Evolutionary conservation across 1,140 invertebrate genomes (phyloP).

Genomic region (Leptopilina boulardi): DNA sequence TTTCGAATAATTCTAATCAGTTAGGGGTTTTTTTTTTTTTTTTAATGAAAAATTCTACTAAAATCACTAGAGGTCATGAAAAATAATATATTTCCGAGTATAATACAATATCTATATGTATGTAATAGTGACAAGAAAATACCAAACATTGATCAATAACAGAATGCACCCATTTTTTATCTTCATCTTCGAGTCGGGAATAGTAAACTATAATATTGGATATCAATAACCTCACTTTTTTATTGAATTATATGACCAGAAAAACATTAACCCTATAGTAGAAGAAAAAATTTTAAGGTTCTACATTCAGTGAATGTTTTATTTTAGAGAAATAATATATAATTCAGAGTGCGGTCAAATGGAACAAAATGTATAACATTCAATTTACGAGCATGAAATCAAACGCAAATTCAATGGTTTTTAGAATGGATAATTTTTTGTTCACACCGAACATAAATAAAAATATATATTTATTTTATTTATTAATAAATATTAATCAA

Average conservation of each 20-base stretch:
- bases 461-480: too few relatives aligned
- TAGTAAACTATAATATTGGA: not conserved
- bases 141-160: not conserved
- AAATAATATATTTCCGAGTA: not conserved
- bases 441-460: too few relatives aligned
- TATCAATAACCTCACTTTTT: slow-evolving; percentile 13
- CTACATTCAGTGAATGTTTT: not conserved
- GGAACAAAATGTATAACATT: not conserved
- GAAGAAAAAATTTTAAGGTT: not conserved
- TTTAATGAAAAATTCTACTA: too few relatives aligned
- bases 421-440: not conserved
- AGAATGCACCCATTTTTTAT: slow-evolving; percentile 1
- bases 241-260: slow-evolving; percentile 10
- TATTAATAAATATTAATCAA: too few relatives aligned
- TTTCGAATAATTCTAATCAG: too few relatives aligned
- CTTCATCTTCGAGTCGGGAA: not conserved
- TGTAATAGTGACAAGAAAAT: not conserved
- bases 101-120: not conserved
- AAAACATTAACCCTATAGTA: slow-evolving; percentile 16
- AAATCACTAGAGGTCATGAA: too few relatives aligned
- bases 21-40: too few relatives aligned
- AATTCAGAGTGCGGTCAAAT: not conserved
- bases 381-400: not conserved
- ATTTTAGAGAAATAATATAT: not conserved
- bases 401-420: not conserved